Evolutionary conservation across 2,888 invertebrate genomes (phyloP).

Genomic region (Lithophane leautieri): DNA sequence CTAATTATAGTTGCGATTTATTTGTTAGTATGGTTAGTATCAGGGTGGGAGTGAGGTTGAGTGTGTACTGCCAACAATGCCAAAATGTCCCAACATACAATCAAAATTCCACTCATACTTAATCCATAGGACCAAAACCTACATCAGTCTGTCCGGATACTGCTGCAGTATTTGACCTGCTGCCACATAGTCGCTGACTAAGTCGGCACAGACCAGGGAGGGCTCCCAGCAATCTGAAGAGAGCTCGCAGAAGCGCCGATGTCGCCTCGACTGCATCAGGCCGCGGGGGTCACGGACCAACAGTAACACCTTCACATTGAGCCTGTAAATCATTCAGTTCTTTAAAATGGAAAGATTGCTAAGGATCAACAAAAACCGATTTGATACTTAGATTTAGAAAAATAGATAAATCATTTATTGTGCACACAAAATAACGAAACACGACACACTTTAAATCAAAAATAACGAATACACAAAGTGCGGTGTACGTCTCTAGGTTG

Average conservation of each 20-base stretch:
- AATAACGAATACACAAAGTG: background rate
- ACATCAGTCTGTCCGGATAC: constrained; percentile 95
- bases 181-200: constrained; percentile 95
- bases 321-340: constrained; percentile 78
- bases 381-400: background rate
- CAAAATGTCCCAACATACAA: background rate
- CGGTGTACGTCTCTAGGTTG: background rate
- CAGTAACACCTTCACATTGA: constrained; percentile 94
- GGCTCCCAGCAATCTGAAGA: constrained; percentile 95
- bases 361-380: background rate
- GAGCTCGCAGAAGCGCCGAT: constrained; percentile 93
- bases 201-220: constrained; percentile 93
- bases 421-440: background rate
- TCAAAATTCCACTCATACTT: no score
- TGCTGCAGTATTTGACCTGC: constrained; percentile 92
- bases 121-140: constrained; percentile 66
- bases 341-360: background rate
- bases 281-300: constrained; percentile 96
- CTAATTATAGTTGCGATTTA: no score
- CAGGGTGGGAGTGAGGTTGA: no score
- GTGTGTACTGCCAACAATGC: no score
- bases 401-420: background rate
- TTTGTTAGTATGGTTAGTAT: no score
- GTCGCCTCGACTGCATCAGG: constrained; percentile 95
- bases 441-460: background rate